phyloP scores from a whole-genome alignment of 2,888 invertebrate genomes.

The Strigamia maritima region DNA sequence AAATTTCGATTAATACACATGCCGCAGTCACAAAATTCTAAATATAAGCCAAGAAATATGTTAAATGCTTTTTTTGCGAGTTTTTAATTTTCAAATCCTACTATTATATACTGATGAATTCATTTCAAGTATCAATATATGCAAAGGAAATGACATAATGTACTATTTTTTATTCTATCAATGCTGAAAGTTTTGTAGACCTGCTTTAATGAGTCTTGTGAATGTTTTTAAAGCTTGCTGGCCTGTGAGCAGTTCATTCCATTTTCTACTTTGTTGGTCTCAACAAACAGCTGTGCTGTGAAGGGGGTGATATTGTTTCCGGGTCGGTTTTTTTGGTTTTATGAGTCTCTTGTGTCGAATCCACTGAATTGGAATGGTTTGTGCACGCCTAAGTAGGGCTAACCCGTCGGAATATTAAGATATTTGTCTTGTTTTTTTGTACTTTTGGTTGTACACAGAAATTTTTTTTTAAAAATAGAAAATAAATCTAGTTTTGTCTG shows the following conservation, averaged over 20 bases:
- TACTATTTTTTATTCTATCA: not conserved
- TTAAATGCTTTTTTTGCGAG: too few species aligned
- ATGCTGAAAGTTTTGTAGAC: not conserved
- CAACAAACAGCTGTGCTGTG: not conserved
- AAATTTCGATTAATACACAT: too few species aligned
- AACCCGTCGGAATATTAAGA: not conserved
- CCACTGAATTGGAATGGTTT: not conserved
- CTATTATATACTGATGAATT: too few species aligned
- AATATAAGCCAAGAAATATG: too few species aligned
- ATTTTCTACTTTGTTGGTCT: not conserved
- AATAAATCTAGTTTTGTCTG: too few species aligned
- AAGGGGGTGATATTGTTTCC: not conserved
- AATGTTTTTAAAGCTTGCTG: not conserved
- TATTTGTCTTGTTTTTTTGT: not conserved
- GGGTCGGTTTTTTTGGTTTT: not conserved
- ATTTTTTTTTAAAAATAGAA: not conserved
- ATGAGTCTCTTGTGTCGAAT: not conserved
- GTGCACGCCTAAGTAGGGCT: not conserved
- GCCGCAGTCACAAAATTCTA: too few species aligned
- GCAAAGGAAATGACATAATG: too few species aligned
- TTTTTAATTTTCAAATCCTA: too few species aligned
- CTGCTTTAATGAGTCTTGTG: not conserved
- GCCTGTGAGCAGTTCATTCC: not conserved
- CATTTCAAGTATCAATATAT: too few species aligned
- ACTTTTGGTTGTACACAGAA: not conserved